Conservation (phyloP, 92 coral and sea anemone genomes). For the Epizoanthus scotinus region DNA sequence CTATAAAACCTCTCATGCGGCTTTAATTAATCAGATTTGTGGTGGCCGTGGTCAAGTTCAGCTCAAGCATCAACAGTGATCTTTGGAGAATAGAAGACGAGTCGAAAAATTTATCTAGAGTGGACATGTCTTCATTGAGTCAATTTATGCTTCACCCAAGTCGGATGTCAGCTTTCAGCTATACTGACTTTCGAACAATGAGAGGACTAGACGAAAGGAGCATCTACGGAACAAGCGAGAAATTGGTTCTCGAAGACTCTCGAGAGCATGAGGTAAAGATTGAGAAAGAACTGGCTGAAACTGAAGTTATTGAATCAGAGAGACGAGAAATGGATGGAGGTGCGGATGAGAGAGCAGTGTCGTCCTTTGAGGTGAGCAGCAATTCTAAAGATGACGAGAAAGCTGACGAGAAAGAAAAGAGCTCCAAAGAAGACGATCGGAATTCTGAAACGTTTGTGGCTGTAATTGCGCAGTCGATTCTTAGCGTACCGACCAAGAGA, state of each 20-base stretch:
- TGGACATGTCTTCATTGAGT: slow-evolving; percentile 51
- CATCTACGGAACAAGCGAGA: slow-evolving; percentile 9
- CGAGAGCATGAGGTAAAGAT: slow-evolving; percentile 22
- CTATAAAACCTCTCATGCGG: slow-evolving; percentile 70
- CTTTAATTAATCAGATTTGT: slow-evolving; percentile 49
- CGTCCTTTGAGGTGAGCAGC: slow-evolving; percentile 26
- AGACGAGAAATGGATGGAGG: slow-evolving; percentile 33
- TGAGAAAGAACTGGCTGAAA: slow-evolving; percentile 14
- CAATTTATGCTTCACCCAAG: slow-evolving; percentile 65
- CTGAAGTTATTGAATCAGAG: neutral
- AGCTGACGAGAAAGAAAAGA: slow-evolving; percentile 54
- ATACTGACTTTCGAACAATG: slow-evolving; percentile 58
- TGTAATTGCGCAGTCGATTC: slow-evolving; percentile 92
- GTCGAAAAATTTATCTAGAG: neutral
- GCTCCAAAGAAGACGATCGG: slow-evolving; percentile 76
- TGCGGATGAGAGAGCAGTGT: slow-evolving; percentile 31
- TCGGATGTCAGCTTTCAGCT: slow-evolving; percentile 60
- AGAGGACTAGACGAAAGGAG: slow-evolving; percentile 58
- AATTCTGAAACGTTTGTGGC: slow-evolving; percentile 97
- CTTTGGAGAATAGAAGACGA: neutral
- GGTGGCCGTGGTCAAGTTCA: slow-evolving; percentile 21
- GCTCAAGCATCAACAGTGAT: neutral
- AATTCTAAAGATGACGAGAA: slow-evolving; percentile 42
- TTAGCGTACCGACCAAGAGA: slow-evolving; percentile 95
- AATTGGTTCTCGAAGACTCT: neutral